Conservation (phyloP, 2,797 vertebrate genomes). For the Gymnothorax javanicus region DNA sequence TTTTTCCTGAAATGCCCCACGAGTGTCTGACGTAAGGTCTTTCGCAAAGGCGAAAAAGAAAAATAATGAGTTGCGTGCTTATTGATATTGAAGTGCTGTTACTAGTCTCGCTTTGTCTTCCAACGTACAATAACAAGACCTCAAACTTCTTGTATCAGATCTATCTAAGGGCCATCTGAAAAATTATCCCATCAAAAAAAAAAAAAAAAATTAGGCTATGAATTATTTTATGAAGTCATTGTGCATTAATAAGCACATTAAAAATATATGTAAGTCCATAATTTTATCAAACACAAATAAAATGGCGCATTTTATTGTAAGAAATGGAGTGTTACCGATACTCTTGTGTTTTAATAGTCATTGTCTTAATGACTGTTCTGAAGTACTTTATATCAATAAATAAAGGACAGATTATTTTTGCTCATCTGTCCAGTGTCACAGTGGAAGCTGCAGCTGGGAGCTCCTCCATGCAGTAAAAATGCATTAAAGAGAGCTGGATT, state of each 20-base stretch:
- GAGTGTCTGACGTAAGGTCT: not conserved
- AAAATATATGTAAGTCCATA: not conserved
- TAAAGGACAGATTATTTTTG: conserved; percentile 52
- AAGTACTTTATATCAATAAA: conserved; percentile 58
- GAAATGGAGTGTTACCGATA: conserved; percentile 52
- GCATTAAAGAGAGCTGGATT: conserved; percentile 59
- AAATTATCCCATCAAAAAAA: not conserved
- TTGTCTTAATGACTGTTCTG: conserved; percentile 58
- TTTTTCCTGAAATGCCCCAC: not conserved
- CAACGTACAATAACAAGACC: not conserved
- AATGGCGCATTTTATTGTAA: conserved; percentile 45
- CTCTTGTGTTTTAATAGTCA: conserved; percentile 46
- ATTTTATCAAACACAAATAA: conserved; percentile 14
- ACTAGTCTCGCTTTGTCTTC: conserved; percentile 3
- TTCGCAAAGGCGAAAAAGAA: not conserved
- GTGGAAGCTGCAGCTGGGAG: conserved; percentile 38
- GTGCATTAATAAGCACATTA: not conserved
- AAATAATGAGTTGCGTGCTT: conserved; percentile 16
- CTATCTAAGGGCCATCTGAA: conserved; percentile 12
- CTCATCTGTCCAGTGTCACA: conserved; percentile 2
- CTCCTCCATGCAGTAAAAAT: conserved; percentile 42
- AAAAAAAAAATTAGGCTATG: not conserved
- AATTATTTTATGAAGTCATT: not conserved
- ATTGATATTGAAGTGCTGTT: conserved; percentile 1
- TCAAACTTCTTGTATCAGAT: conserved; percentile 3